phyloP scores from a whole-genome alignment of 2,113 vertebrate genomes.

The Labrus mixtus region DNA sequence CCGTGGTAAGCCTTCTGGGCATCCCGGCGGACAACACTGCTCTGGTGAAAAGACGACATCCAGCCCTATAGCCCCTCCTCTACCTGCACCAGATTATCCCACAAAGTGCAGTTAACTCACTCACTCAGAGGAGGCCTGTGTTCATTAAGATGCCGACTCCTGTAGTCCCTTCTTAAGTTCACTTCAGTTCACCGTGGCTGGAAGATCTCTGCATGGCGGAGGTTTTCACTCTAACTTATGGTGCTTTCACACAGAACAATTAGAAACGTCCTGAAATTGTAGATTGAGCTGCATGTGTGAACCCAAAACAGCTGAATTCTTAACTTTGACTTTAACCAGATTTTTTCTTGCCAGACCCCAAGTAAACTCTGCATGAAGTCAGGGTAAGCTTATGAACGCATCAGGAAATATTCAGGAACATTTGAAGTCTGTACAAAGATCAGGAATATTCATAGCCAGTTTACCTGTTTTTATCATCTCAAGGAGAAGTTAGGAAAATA shows the following conservation, averaged over 20 bases:
- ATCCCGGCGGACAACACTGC: slow-evolving; percentile 34
- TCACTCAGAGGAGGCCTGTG: slow-evolving; percentile 4
- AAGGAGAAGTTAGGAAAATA: slow-evolving; percentile 10
- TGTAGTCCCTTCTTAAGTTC: slow-evolving; percentile 12
- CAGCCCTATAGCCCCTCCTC: neutral
- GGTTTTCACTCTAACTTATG: neutral
- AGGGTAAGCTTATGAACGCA: no score
- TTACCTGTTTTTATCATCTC: slow-evolving; percentile 3
- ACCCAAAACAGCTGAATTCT: no score
- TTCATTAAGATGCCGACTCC: slow-evolving; percentile 28
- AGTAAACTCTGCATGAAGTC: no score
- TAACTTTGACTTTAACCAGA: no score
- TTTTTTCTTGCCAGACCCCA: no score
- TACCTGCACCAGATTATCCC: slow-evolving; percentile 19
- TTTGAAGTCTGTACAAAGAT: neutral
- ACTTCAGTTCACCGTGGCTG: slow-evolving; percentile 40
- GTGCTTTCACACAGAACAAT: no score
- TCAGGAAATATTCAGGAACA: neutral
- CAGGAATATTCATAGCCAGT: neutral
- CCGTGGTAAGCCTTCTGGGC: slow-evolving; percentile 39
- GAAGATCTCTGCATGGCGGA: neutral
- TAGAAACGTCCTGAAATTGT: no score
- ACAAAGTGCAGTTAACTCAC: slow-evolving; percentile 24
- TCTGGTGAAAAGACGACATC: slow-evolving; percentile 37
- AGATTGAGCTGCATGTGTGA: no score